Base-by-base conservation (phyloP, 2,113 vertebrate species). In the Anhinga anhinga region DNA sequence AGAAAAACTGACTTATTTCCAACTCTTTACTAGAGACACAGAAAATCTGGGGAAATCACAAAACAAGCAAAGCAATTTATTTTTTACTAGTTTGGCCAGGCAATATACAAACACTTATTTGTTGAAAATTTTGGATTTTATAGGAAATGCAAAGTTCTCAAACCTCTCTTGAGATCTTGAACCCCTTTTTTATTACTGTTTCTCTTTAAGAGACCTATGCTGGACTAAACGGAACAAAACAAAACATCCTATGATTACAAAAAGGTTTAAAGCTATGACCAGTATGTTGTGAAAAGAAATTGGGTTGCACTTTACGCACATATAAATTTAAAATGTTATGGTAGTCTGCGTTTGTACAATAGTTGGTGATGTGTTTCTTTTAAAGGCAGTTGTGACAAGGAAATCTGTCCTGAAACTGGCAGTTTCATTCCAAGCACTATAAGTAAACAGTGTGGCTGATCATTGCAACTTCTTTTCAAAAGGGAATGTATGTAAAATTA, bases 71-170 rank as follows among this genome's bases (percentile, higher is more conserved):
- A 96, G 93, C 96, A 97, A 96, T 97, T 97, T 97, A 93, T 97
- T 97, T 98, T 98, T 96, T 97, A 95, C 82, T 85, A 87, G 95
- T 94, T 97, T 96, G 86, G 74, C 74, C 95, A 97, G 96, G 96
- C 97, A 98, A 98, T 98, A 98, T 98, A 96, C 65, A 95, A 97
- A 89, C 49, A 95, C 42, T 95, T 95, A 71, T 92, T 98, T 97
- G 88, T 91, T 94, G 94, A 95, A 96, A 97, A 81, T 89, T 95
- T 96, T 95, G 82, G 95, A 96, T 98, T 98, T 98, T 98, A 67
- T 98, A 98, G 34, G 36, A 96, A 95, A 95, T 8, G 2, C 21
- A 59, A 80, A 53, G 52, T 92, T 95, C 77, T 93, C 65, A 92
- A 88, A 59, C 52, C 52, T 84, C 67, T 89, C 61, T 92, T 84